Conservation (phyloP, 1,140 invertebrate genomes). For the Drosophila rufa region DNA sequence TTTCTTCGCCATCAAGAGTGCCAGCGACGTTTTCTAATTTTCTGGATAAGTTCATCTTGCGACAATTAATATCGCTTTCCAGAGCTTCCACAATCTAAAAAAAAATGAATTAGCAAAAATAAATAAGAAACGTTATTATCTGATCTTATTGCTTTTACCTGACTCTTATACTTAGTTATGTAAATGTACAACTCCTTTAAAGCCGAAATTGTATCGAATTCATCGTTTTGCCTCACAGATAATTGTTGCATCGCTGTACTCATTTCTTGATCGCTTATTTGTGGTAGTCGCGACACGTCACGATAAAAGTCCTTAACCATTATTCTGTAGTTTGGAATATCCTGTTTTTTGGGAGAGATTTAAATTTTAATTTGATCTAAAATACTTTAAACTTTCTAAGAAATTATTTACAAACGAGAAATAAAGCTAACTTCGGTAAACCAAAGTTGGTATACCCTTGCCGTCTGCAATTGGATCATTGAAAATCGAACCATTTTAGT, state of each 20-base stretch:
- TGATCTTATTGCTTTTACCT: slow-evolving; percentile 87
- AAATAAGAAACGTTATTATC: neutral
- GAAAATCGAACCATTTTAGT: too few species aligned
- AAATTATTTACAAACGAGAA: too few species aligned
- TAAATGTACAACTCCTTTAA: slow-evolving; percentile 97
- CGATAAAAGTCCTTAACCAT: slow-evolving; percentile 95
- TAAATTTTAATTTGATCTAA: too few species aligned
- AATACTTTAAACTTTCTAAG: too few species aligned
- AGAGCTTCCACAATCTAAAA: slow-evolving; percentile 90
- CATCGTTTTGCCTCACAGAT: slow-evolving; percentile 93
- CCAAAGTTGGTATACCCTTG: too few species aligned
- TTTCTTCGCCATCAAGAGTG: slow-evolving; percentile 92
- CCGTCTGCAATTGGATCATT: too few species aligned
- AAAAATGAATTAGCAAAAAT: neutral
- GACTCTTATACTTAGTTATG: slow-evolving; percentile 96
- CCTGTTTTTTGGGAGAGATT: slow-evolving; percentile 77
- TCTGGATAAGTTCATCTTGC: slow-evolving; percentile 94
- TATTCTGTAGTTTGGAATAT: slow-evolving; percentile 95
- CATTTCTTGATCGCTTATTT: slow-evolving; percentile 96
- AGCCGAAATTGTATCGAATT: slow-evolving; percentile 95
- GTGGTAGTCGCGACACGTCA: slow-evolving; percentile 93
- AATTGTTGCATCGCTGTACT: slow-evolving; percentile 96
- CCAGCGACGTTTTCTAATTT: slow-evolving; percentile 95
- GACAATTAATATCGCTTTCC: slow-evolving; percentile 92
- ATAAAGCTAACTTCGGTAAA: too few species aligned